Evolutionary conservation across 2,113 vertebrate species (phyloP), one percentile per base, ranked within the genome.

Genomic region (Indicator maculatus): DNA sequence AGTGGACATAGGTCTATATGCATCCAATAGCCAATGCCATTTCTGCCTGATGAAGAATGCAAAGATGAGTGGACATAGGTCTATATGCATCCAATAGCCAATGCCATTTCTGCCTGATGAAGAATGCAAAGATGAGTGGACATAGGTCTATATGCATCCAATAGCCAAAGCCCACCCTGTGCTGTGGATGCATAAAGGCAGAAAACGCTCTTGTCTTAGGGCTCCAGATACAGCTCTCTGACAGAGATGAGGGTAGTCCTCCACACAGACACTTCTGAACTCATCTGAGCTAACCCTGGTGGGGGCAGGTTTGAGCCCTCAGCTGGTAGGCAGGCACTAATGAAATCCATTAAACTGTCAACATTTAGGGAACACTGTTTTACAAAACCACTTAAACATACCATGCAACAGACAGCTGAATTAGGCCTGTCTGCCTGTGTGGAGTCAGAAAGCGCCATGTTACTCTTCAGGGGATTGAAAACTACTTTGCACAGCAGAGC

Each of bases 261-360:
- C 61, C 19, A 45, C 53, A n/a, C 53, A 89, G 77, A 58, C 70
- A 60, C 8, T 56, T 86, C 52, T 78, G 41, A 89, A 36, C 75
- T 65, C 73, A 78, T 60, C 66, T 70, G 60, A 95, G 76, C 91
- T 83, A 93, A 91, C 90, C 90, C 88, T 94, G 76, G 53, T 73
- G 72, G 82, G 90, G 84, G 83, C 80, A 96, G 78, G 67, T 87
- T 63, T 93, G 61, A 93, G 72, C 76, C 90, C 63, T 92, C 88
- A 89, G 86, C 71, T 8, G 0, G 45, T 90, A 90, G 64, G 67
- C 83, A 95, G 90, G 58, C 91, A 95, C 83, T 93, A 95, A 94
- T 89, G 87, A 96, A 96, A 96, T 93, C 94, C 95, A 96, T 96
- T 96, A 96, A 96, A 97, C 93, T 95, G 94, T 94, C 92, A 95